phyloP scores from a whole-genome alignment of 2,113 vertebrate species.

The Anseranas semipalmata region DNA sequence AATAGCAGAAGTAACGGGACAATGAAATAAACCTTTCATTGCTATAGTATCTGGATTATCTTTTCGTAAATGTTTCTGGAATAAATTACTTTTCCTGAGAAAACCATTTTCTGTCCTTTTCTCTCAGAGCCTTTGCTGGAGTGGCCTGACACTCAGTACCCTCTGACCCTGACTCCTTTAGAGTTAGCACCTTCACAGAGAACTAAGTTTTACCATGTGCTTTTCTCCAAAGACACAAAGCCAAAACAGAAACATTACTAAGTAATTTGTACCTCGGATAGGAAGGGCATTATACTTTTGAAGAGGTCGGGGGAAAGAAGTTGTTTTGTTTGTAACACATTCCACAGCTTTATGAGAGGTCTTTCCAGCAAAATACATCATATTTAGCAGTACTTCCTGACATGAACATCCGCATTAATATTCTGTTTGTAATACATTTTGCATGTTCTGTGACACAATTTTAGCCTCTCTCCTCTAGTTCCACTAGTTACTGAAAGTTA shows the following conservation, averaged over 20 bases:
- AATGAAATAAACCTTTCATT: not conserved
- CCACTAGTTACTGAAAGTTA: not conserved
- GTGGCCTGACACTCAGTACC: not conserved
- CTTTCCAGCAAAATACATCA: not conserved
- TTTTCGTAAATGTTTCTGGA: not conserved
- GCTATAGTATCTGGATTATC: not conserved
- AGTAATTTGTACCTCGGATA: not conserved
- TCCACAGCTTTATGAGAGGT: rapidly evolving
- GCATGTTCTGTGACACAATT: not conserved
- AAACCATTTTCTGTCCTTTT: not conserved
- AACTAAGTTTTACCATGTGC: not conserved
- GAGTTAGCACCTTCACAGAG: not conserved
- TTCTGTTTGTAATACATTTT: not conserved
- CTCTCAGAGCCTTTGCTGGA: not conserved
- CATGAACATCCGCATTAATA: not conserved
- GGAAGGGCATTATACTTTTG: not conserved
- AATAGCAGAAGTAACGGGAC: not conserved
- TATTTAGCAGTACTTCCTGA: not conserved
- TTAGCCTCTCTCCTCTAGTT: not conserved
- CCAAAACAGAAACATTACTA: not conserved
- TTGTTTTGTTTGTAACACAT: not conserved
- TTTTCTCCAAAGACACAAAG: not conserved
- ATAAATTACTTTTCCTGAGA: not conserved
- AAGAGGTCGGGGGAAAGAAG: not conserved
- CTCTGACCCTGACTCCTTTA: not conserved